A percentile compares a stretch with the other conserved stretches of the same genome.
Evolutionary conservation across 2,113 vertebrate species (phyloP).

Genomic region (Corythoichthys intestinalis): DNA sequence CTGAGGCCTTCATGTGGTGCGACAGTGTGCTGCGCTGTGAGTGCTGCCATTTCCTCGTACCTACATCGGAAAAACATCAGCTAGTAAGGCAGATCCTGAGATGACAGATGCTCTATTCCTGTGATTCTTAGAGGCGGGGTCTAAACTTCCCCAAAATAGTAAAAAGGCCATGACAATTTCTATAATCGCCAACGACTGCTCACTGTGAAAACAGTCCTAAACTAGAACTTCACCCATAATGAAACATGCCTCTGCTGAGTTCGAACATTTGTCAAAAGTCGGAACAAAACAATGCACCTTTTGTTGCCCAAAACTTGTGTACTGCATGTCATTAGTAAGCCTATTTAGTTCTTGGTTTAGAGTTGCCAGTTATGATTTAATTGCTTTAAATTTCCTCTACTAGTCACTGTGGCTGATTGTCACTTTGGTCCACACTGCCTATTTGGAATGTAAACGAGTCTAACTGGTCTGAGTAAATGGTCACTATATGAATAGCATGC

Average conservation of each 20-base stretch:
- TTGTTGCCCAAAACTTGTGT: too few species aligned
- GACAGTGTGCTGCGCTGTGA: slow-evolving; percentile 36
- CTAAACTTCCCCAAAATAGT: background rate
- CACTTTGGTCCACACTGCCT: too few species aligned
- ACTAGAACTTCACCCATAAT: background rate
- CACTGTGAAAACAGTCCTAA: too few species aligned
- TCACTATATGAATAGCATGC: too few species aligned
- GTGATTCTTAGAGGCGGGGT: background rate
- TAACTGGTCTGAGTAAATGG: too few species aligned
- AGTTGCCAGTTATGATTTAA: too few species aligned
- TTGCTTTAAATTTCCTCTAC: too few species aligned
- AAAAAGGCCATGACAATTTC: background rate
- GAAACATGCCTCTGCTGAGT: background rate
- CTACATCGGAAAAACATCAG: slow-evolving; percentile 41
- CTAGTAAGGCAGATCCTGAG: slow-evolving; percentile 6
- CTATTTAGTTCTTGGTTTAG: too few species aligned
- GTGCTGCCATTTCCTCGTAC: slow-evolving; percentile 40
- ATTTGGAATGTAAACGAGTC: too few species aligned
- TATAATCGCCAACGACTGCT: too few species aligned
- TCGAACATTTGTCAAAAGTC: background rate
- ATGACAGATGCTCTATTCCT: slow-evolving; percentile 18
- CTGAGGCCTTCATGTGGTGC: slow-evolving; percentile 56
- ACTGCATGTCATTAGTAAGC: too few species aligned
- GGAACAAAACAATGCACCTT: background rate
- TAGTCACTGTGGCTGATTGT: too few species aligned